These are phyloP conservation scores for Semotilus atromaculatus DNA, from an alignment of 2,797 vertebrate genomes.

Conservation along the genomic window DNA sequence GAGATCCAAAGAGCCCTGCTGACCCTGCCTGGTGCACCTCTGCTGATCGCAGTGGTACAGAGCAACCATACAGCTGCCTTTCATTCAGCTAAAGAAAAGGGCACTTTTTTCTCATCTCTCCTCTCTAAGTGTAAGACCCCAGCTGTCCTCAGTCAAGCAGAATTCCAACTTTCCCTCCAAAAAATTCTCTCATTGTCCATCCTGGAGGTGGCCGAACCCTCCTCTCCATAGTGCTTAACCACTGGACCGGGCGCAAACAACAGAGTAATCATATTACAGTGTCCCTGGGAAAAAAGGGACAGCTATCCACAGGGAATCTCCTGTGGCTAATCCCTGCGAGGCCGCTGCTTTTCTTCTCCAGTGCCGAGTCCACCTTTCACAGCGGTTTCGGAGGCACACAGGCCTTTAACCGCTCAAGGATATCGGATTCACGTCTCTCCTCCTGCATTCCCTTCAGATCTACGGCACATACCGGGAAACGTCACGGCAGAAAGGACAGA, in stretches of 20 bases:
- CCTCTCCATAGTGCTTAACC: constrained; percentile 78
- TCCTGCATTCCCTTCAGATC: constrained; percentile 44
- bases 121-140: constrained; percentile 62
- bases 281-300: constrained; percentile 74
- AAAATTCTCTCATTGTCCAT: constrained; percentile 66
- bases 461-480: constrained; percentile 27
- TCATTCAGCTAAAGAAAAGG: constrained; percentile 68
- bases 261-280: constrained; percentile 86
- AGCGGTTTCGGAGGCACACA: constrained; percentile 50
- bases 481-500: not conserved
- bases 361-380: constrained; percentile 59
- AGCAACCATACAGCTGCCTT: constrained; percentile 67
- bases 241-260: constrained; percentile 79
- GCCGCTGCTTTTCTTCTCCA: constrained; percentile 58
- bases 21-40: constrained; percentile 58
- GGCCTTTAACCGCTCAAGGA: constrained; percentile 65
- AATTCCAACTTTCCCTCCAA: constrained; percentile 63
- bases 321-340: constrained; percentile 75
- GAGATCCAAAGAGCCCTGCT: constrained; percentile 56
- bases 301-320: constrained; percentile 73
- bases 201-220: constrained; percentile 67
- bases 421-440: constrained; percentile 46
- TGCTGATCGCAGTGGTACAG: constrained; percentile 55
- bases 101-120: constrained; percentile 55
- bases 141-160: constrained; percentile 67